Evolutionary conservation across 2,113 vertebrate genomes (phyloP).

Genomic region (Cygnus buccinator): DNA sequence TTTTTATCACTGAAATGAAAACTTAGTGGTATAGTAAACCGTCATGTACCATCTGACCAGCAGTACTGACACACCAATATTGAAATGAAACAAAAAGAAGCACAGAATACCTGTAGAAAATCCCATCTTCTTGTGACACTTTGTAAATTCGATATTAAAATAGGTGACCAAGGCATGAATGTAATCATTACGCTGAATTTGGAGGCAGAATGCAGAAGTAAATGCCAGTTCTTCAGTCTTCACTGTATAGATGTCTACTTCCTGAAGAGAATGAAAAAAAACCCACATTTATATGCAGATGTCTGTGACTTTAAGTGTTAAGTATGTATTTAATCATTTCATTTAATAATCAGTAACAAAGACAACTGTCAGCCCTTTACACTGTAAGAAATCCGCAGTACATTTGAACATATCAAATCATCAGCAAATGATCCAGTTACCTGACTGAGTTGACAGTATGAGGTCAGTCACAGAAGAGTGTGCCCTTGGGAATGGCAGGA

Average conservation of each 20-base stretch:
- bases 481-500: not conserved
- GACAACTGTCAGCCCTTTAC: not conserved
- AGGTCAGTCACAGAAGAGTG: not conserved
- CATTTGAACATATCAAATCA: not conserved
- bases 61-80: not conserved
- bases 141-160: constrained; percentile 98
- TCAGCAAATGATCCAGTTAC: not conserved
- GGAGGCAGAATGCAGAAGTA: constrained; percentile 94
- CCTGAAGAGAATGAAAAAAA: constrained; percentile 74
- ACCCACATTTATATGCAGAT: not conserved
- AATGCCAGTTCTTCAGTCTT: constrained; percentile 93
- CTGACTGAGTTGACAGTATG: not conserved
- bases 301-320: not conserved
- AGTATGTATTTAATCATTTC: not conserved
- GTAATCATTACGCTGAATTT: constrained; percentile 96
- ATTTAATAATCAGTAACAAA: not conserved
- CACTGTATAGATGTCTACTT: constrained; percentile 97
- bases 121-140: constrained; percentile 98
- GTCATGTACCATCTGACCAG: not conserved
- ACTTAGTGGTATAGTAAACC: not conserved
- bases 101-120: constrained; percentile 91
- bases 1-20: not conserved
- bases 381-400: not conserved
- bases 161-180: constrained; percentile 96
- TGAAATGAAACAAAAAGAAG: not conserved